These are phyloP conservation scores for Pterois miles DNA, from an alignment of 2,797 vertebrate genomes.

Conservation along the genomic window DNA sequence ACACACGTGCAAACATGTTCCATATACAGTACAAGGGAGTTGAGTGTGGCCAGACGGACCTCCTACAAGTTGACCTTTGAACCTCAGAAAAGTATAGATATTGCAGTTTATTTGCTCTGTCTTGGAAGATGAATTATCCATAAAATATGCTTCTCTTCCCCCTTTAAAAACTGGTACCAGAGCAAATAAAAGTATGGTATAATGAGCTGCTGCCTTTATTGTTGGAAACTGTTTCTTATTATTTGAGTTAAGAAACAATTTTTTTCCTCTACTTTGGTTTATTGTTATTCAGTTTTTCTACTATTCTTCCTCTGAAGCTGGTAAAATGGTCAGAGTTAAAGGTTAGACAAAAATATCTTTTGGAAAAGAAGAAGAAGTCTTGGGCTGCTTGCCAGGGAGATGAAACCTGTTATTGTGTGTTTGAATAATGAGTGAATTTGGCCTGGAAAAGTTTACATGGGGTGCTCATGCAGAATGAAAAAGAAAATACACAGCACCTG, in stretches of 20 bases:
- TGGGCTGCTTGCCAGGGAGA: constrained; percentile 26
- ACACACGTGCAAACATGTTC: constrained; percentile 35
- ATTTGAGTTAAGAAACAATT: background rate
- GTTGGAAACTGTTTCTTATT: background rate
- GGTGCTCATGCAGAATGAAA: constrained; percentile 58
- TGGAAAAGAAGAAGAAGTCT: background rate
- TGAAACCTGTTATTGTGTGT: constrained; percentile 53
- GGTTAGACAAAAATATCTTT: constrained; percentile 12
- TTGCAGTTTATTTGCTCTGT: constrained; percentile 59
- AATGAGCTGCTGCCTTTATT: background rate
- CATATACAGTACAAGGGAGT: constrained; percentile 31
- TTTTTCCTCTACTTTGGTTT: background rate
- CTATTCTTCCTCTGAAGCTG: background rate
- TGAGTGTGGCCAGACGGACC: constrained; percentile 38
- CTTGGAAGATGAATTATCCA: constrained; percentile 35
- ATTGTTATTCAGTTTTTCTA: too few relatives aligned
- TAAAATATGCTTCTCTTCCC: constrained; percentile 30
- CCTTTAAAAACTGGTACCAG: constrained; percentile 43
- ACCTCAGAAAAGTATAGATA: constrained; percentile 36
- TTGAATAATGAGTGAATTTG: constrained; percentile 63
- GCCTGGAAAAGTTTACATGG: constrained; percentile 52
- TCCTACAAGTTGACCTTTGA: constrained; percentile 61
- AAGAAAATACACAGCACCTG: constrained; percentile 79
- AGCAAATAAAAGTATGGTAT: constrained; percentile 26
- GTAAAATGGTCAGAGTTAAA: background rate